Evolutionary conservation across 2,888 invertebrate species (phyloP).

Genomic region (Heteromyza rotundicornis): DNA sequence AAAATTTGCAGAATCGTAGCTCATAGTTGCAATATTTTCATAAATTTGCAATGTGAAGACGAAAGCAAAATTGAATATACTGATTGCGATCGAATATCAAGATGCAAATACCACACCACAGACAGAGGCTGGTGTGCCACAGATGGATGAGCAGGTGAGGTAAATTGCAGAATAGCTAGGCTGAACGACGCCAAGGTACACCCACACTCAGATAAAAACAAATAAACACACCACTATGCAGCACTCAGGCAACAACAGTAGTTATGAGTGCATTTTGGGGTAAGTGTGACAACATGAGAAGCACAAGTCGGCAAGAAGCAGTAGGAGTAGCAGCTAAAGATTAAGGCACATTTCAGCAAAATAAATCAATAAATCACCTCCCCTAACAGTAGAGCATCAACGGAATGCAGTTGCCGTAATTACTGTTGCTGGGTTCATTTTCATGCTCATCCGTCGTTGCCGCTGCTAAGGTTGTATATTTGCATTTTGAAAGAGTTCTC

Average conservation of each 20-base stretch:
- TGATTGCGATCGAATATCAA: neutral
- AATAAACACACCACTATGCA: neutral
- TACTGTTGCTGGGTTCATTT: no score
- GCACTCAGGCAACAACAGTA: no score
- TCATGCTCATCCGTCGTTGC: no score
- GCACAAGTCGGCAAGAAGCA: no score
- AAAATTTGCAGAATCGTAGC: neutral
- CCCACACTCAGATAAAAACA: neutral
- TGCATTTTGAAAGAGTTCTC: no score
- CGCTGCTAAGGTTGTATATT: no score
- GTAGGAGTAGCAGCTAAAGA: no score
- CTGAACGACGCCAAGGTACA: neutral
- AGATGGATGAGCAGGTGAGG: neutral
- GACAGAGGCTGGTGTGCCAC: neutral
- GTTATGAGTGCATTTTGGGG: neutral
- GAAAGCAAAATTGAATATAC: constrained; percentile 5
- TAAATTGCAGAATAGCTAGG: neutral
- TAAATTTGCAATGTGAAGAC: constrained; percentile 5
- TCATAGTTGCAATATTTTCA: constrained; percentile 7
- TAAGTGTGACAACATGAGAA: neutral
- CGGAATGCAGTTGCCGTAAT: no score
- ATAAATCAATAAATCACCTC: neutral
- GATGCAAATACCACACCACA: neutral
- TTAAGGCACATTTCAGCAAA: neutral
- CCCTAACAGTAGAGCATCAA: no score